Evolutionary conservation across 2,888 invertebrate species (phyloP), one percentile per base, ranked within the genome.

Genomic region (Amiota mariae): DNA sequence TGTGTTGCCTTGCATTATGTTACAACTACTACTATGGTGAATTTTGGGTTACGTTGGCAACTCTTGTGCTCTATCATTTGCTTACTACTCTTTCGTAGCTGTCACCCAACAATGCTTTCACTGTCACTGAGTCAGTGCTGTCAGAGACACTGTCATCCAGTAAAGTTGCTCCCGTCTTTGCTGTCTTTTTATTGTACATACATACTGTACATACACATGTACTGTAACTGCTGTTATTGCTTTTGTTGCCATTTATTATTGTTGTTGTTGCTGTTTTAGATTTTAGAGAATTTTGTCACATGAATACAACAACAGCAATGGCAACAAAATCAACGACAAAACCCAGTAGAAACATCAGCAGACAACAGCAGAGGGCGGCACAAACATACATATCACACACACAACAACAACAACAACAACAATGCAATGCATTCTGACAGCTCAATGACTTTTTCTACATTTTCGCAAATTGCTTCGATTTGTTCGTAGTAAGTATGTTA

Each of bases 381-480:
- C 18, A 10, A 54, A 76, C 61, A 71, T 78, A 81, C 61, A 71
- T 78, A 81, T 81, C 84, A 83, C 84, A 83, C 83, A 80, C 83
- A 78, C 71, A 82, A 84, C 36, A 10, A 54, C 76, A 64, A 71
- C 78, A 81, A 84, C 85, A 83, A 80, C 83, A 78, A 72, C 83
- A 83, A 83, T 82, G 82, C n/a, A n/a, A 84, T 85, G 85, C 85
- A 81, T 80, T 85, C 80, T 87, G 88, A 87, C 88, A 87, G 87
- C 87, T 86, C 87, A 87, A 84, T 87, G 86, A 87, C 84, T 84
- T 87, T 87, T 86, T 87, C 82, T 84, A 85, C 86, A 85, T 87
- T 87, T 87, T 87, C 81, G 83, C 84, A 87, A 87, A 87, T 87
- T 87, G 85, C 87, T 85, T 86, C 83, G 84, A 86, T 84, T 85